phyloP scores from a whole-genome alignment of 2,888 invertebrate genomes.

The Nephrotoma appendiculata region DNA sequence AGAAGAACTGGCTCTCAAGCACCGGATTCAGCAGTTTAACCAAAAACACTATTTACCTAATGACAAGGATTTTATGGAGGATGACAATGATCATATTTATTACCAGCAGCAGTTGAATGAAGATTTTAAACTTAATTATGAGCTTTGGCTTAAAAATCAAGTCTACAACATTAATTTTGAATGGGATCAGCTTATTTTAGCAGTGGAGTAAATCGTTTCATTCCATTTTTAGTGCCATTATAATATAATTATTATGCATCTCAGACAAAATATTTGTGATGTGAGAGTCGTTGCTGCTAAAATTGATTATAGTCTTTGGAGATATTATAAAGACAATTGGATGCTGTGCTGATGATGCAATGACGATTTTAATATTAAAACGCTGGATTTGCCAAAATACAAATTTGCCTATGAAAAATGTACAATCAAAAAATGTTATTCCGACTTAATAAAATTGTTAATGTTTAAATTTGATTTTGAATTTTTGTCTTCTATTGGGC shows the following conservation, averaged over 20 bases:
- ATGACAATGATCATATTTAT: background rate
- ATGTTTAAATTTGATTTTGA: background rate
- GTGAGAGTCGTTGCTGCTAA: background rate
- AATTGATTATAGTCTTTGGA: background rate
- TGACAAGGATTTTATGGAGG: background rate
- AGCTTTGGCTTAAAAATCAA: background rate
- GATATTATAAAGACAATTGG: background rate
- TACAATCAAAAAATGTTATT: background rate
- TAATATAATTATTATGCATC: background rate
- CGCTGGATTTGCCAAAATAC: background rate
- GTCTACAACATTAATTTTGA: background rate
- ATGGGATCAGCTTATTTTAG: background rate
- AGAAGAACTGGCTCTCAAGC: background rate
- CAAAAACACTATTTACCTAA: background rate
- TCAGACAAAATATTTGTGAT: background rate
- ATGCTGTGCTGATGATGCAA: background rate
- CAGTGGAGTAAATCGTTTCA: background rate
- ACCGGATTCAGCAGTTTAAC: background rate
- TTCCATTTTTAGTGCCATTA: background rate
- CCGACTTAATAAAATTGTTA: background rate
- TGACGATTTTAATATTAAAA: background rate
- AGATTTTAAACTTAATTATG: background rate
- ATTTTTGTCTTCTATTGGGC: background rate
- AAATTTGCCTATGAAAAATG: background rate
- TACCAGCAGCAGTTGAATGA: background rate